Evolutionary conservation across 1,140 invertebrate genomes (phyloP), one percentile per base, ranked within the genome.

Genomic region (Ostrea denselamellosa): DNA sequence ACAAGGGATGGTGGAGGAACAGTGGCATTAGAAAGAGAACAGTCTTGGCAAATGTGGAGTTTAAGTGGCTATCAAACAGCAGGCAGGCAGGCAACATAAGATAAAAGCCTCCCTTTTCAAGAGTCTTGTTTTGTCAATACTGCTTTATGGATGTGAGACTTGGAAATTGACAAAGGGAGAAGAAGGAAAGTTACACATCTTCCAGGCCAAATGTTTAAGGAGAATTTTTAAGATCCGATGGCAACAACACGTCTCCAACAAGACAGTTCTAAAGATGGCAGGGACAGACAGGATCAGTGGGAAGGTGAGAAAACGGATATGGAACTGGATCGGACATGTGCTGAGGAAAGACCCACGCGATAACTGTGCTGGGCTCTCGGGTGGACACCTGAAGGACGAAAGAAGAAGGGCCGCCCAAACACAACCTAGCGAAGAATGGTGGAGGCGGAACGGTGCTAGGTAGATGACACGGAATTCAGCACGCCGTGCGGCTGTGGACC

Each of bases 311-410:
- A 81, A 8, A 22, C 81, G 52, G 52, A 86, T 17, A 44, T 54
- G 68, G 19, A 87, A 44, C 17, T 87, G 77, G 82, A 52, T 88
- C 62, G 87, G 87, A 10, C 85, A 90, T 68, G 82, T 84, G 19
- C 54, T 71, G 2, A 83, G 82, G 25, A 89, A 56, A 19, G 44
- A 52, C 22, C 65, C 44, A 68, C 54, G 25, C 17, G 52, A 83
- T 56, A 54, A 19, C 14, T 17, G 22, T 19, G 54, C 4, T 83
- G 51, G 83, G 62, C 19, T 14, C 25, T 83, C n/a, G 68, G 28
- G 28, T 83, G 25, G 62, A 83, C 52, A 56, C 62, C 85, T 54
- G 34, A 91, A 85, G 54, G 92, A 90, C 86, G 8, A 96, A 96
- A 87, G 88, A 89, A 90, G 89, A 52, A 82, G 88, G 71, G 90